Evolutionary conservation across 2,113 vertebrate species (phyloP).

Genomic region (Mungos mungo): DNA sequence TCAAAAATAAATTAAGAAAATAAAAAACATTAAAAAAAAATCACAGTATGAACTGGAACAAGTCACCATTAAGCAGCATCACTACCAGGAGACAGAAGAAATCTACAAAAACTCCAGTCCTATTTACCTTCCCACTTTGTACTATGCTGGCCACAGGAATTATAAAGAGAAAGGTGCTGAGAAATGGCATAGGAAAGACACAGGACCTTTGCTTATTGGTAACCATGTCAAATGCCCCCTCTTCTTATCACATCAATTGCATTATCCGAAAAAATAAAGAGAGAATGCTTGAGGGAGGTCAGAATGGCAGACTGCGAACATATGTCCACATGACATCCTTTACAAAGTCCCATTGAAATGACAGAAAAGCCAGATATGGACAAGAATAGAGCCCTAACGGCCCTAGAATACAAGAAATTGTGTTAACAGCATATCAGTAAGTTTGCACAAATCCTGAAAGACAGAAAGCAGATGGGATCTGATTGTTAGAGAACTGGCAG

Average conservation of each 20-base stretch:
- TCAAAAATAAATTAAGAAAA: no score
- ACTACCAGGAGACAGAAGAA: conserved; percentile 18
- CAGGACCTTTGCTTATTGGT: conserved; percentile 27
- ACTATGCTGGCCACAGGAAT: conserved; percentile 4
- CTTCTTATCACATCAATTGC: conserved; percentile 26
- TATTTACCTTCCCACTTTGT: conserved; percentile 20
- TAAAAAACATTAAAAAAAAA: background rate
- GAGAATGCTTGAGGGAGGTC: conserved; percentile 10
- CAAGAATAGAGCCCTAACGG: conserved; percentile 3
- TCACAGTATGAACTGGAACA: conserved; percentile 15
- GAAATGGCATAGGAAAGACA: conserved; percentile 31
- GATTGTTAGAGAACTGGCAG: background rate
- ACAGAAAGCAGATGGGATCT: background rate
- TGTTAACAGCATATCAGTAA: conserved; percentile 2
- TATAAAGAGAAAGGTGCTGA: conserved; percentile 17
- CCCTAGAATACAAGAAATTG: background rate
- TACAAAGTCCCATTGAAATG: conserved; percentile 31
- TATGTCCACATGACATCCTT: background rate
- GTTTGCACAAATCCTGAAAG: background rate
- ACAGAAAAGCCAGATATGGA: conserved; percentile 1
- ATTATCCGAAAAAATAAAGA: conserved; percentile 32
- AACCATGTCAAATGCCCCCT: conserved; percentile 12
- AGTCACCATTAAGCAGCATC: background rate
- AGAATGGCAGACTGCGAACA: conserved; percentile 38
- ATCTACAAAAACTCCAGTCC: conserved; percentile 33